A percentile compares a stretch with the other conserved stretches of the same genome.
These are phyloP conservation scores for Atta colombica DNA, from an alignment of 1,140 invertebrate species.

Conservation along the genomic window DNA sequence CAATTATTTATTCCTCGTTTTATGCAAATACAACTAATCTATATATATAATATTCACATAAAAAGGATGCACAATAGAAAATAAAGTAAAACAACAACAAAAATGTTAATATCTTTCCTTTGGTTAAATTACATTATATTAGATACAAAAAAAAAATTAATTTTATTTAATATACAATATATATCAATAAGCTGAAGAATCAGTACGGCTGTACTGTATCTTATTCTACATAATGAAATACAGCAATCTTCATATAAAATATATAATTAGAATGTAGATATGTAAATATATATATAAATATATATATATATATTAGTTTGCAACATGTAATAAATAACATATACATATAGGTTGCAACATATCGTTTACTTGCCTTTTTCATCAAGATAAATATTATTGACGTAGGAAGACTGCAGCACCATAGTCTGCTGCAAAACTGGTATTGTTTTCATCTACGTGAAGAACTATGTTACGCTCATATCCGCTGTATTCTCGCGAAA, in stretches of 20 bases:
- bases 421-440: not conserved
- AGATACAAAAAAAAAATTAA: not conserved
- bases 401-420: not conserved
- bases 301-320: too few relatives aligned
- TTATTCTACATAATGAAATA: not conserved
- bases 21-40: not conserved
- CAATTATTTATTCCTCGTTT: conserved; percentile 44
- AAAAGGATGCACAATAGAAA: not conserved
- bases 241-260: not conserved
- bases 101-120: not conserved
- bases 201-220: not conserved
- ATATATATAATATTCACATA: not conserved
- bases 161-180: not conserved
- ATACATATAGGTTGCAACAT: too few relatives aligned
- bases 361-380: not conserved
- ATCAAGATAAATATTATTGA: not conserved
- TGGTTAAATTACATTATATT: too few relatives aligned
- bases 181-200: not conserved
- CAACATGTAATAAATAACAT: too few relatives aligned
- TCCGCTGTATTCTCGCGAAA: conserved; percentile 23
- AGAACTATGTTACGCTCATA: not conserved
- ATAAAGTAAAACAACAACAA: not conserved
- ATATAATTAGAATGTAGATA: too few relatives aligned
- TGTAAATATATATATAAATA: too few relatives aligned
- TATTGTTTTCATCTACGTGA: conserved; percentile 31